Evolutionary conservation across 2,888 invertebrate genomes (phyloP).

Genomic region (Empis stercorea): DNA sequence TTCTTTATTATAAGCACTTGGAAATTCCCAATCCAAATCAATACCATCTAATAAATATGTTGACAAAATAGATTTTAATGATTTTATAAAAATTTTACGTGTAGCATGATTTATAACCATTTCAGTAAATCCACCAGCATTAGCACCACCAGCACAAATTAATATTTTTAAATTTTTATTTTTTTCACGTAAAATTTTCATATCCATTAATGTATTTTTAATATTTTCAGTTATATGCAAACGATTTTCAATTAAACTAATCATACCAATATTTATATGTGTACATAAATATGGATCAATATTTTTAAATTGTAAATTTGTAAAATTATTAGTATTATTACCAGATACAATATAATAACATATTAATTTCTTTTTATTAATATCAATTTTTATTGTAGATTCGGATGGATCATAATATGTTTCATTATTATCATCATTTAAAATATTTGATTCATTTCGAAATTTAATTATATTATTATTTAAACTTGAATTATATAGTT

Average conservation of each 20-base stretch:
- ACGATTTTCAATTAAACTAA: conserved; percentile 46
- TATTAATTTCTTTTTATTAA: conserved; percentile 30
- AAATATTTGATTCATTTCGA: conserved; percentile 10
- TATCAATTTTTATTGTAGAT: neutral
- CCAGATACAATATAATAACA: conserved; percentile 58
- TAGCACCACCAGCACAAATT: conserved; percentile 54
- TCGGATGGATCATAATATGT: too few relatives aligned
- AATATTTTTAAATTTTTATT: conserved; percentile 62
- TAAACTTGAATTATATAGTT: conserved; percentile 15
- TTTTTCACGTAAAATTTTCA: conserved; percentile 38
- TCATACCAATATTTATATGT: conserved; percentile 70
- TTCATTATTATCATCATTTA: conserved; percentile 2
- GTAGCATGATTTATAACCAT: conserved; percentile 60
- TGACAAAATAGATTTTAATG: conserved; percentile 36
- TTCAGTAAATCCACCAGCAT: conserved; percentile 48
- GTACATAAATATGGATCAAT: conserved; percentile 66
- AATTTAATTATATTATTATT: conserved; percentile 16
- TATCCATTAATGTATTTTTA: conserved; percentile 23
- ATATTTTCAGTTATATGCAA: conserved; percentile 41
- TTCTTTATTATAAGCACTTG: conserved; percentile 49
- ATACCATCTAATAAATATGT: conserved; percentile 27
- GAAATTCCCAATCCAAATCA: conserved; percentile 80
- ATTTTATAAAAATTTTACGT: conserved; percentile 49
- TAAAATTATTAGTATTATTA: conserved; percentile 18
- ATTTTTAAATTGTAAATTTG: conserved; percentile 39